Conservation (phyloP, 2,113 vertebrate genomes). For the Amia ocellicauda region DNA sequence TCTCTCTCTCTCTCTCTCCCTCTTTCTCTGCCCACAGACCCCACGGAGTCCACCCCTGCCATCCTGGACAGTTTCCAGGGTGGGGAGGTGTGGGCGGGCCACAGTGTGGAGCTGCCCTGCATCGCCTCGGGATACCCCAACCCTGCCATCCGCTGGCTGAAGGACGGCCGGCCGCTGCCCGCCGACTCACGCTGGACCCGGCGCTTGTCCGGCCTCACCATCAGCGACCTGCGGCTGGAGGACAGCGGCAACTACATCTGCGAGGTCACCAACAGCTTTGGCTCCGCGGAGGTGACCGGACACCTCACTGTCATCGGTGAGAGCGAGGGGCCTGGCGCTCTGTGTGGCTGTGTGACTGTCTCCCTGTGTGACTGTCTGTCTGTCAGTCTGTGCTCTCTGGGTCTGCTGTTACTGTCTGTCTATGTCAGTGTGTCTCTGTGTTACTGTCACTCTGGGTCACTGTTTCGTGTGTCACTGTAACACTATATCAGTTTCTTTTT, state of each 20-base stretch:
- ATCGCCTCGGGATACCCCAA: slow-evolving; percentile 92
- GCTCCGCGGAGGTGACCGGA: slow-evolving; percentile 90
- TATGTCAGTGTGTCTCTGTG: too few relatives aligned
- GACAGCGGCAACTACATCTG: slow-evolving; percentile 97
- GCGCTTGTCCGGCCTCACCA: slow-evolving; percentile 82
- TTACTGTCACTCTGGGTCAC: too few relatives aligned
- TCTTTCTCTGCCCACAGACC: slow-evolving; percentile 64
- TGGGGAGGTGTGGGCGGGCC: slow-evolving; percentile 79
- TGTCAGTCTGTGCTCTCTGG: too few relatives aligned
- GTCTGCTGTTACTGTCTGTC: too few relatives aligned
- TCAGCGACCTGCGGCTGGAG: slow-evolving; percentile 85
- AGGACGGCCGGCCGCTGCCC: slow-evolving; percentile 87
- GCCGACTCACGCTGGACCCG: slow-evolving; percentile 87
- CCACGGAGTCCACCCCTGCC: slow-evolving; percentile 87
- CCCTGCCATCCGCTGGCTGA: slow-evolving; percentile 91
- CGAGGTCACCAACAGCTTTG: slow-evolving; percentile 96
- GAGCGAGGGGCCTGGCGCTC: neutral
- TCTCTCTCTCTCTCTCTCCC: neutral
- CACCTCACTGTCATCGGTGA: slow-evolving; percentile 88
- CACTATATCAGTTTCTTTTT: too few relatives aligned
- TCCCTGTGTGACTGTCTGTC: neutral
- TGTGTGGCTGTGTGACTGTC: too few relatives aligned
- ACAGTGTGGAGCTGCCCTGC: slow-evolving; percentile 86
- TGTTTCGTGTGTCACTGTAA: too few relatives aligned
- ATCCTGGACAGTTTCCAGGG: slow-evolving; percentile 94